Evolutionary conservation across 2,888 invertebrate species (phyloP).

Genomic region (Amitus sp.): DNA sequence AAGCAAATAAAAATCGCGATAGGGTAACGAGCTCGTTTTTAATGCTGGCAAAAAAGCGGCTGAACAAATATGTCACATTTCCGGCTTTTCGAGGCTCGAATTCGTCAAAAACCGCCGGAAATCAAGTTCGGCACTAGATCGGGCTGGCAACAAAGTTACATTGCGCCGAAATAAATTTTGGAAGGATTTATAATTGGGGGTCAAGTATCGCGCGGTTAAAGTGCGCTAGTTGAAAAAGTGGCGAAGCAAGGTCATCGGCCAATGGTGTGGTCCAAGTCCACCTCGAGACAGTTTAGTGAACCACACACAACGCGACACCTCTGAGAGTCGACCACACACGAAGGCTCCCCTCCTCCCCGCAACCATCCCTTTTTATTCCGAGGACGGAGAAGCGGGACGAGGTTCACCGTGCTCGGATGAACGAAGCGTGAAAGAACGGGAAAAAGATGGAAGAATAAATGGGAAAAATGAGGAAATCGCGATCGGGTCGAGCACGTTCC

Average conservation of each 20-base stretch:
- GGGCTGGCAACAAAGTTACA: too few relatives aligned
- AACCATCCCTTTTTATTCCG: slow-evolving; percentile 10
- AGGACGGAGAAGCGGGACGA: neutral
- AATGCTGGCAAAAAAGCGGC: too few relatives aligned
- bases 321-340: slow-evolving; percentile 60
- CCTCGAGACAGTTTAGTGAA: slow-evolving; percentile 57
- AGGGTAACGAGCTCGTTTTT: too few relatives aligned
- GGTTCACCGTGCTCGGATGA: slow-evolving; percentile 1
- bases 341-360: slow-evolving; percentile 54
- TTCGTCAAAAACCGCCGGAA: too few relatives aligned
- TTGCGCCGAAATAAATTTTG: too few relatives aligned
- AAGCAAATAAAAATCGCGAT: too few relatives aligned
- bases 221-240: neutral
- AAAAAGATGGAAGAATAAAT: neutral
- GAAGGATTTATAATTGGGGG: too few relatives aligned
- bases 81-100: too few relatives aligned
- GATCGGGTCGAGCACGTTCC: neutral
- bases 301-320: slow-evolving; percentile 66
- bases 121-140: too few relatives aligned
- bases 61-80: too few relatives aligned
- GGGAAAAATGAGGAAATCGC: slow-evolving; percentile 8
- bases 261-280: slow-evolving; percentile 46
- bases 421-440: neutral
- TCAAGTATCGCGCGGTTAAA: neutral
- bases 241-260: slow-evolving; percentile 10